These are phyloP conservation scores for Strix uralensis DNA, from an alignment of 2,113 vertebrate genomes.

Conservation along the genomic window DNA sequence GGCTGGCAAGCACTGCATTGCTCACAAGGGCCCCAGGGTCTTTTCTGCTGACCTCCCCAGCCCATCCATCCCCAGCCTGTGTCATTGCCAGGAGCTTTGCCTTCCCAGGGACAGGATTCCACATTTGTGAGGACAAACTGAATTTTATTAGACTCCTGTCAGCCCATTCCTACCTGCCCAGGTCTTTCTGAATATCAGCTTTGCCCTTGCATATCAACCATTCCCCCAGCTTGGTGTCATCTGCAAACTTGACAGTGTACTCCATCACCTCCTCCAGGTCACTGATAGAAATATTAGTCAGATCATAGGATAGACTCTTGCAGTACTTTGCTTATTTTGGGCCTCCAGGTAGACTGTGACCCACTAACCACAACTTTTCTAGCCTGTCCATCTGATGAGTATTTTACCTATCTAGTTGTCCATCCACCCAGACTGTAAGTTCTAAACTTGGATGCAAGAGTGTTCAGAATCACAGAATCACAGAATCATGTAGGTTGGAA, in stretches of 20 bases:
- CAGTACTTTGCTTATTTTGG: background rate
- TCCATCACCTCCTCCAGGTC: background rate
- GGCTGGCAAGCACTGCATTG: background rate
- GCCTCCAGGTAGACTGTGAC: background rate
- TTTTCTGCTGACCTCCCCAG: background rate
- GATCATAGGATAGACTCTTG: background rate
- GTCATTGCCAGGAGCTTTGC: background rate
- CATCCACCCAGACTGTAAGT: background rate
- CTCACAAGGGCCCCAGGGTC: background rate
- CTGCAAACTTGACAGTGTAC: background rate
- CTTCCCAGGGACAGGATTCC: background rate
- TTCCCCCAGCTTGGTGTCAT: background rate
- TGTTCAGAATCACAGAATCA: background rate
- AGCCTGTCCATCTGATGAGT: background rate
- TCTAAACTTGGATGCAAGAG: background rate
- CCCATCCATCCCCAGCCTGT: background rate
- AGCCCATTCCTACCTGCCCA: background rate
- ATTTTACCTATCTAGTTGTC: background rate
- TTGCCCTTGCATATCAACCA: background rate
- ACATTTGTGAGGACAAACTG: background rate
- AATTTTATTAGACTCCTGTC: background rate
- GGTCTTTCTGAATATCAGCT: background rate
- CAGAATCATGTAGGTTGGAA: too few relatives aligned
- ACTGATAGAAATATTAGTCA: background rate
- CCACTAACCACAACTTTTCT: background rate